Conservation (phyloP, 35 echinoderm and acorn worm species). For the Nesometra sesokonis region DNA sequence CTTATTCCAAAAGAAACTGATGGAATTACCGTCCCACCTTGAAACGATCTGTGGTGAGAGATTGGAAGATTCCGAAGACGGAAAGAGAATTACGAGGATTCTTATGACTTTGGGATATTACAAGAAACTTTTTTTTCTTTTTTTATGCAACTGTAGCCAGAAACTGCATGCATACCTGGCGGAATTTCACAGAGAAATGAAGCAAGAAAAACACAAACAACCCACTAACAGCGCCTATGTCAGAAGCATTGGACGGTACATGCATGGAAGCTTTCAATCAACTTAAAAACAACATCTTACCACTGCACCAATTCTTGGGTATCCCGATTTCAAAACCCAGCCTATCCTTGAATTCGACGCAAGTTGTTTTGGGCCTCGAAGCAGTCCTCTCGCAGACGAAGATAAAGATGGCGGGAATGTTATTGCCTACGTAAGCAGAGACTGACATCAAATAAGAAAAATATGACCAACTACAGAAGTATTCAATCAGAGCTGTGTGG, state of each 20-base stretch:
- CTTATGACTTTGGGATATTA: slow-evolving; percentile 20
- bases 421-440: slow-evolving; percentile 40
- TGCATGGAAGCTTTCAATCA: slow-evolving; percentile 2
- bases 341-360: neutral
- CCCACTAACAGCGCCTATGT: neutral
- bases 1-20: neutral
- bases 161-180: slow-evolving; percentile 16
- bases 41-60: neutral
- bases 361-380: slow-evolving; percentile 29
- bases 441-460: slow-evolving; percentile 29
- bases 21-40: neutral
- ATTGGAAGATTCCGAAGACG: slow-evolving; percentile 22
- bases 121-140: slow-evolving; percentile 4
- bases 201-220: neutral
- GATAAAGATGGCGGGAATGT: slow-evolving; percentile 11
- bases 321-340: slow-evolving; percentile 11
- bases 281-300: neutral
- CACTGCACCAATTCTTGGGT: slow-evolving; percentile 28
- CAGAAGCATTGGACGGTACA: neutral
- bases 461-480: slow-evolving; percentile 47
- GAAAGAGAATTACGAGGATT: slow-evolving; percentile 15
- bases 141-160: slow-evolving; percentile 6
- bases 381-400: slow-evolving; percentile 46
- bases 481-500: slow-evolving; percentile 50
- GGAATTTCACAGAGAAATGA: neutral